phyloP scores from a whole-genome alignment of 2,888 invertebrate species.

The Seira ritae region DNA sequence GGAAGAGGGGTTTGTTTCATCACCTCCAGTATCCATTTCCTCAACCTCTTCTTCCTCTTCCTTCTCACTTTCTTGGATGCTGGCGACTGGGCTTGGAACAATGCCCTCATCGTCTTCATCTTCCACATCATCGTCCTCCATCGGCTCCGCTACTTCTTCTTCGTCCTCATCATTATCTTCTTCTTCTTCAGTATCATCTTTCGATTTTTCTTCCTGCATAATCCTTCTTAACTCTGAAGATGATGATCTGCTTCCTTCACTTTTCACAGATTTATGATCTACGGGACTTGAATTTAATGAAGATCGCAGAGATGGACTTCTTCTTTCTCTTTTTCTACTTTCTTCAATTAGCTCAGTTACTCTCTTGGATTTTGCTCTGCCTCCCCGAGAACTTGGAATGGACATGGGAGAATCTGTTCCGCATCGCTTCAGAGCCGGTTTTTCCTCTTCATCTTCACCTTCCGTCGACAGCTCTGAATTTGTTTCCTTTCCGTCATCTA shows the following conservation, averaged over 20 bases:
- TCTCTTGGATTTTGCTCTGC: conserved; percentile 34
- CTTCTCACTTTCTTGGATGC: conserved; percentile 9
- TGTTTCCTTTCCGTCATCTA: conserved; percentile 33
- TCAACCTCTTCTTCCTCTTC: conserved; percentile 35
- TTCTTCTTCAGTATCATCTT: conserved; percentile 4
- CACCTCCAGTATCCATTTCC: conserved; percentile 31
- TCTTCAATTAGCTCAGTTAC: conserved; percentile 38
- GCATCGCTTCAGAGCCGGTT: background rate
- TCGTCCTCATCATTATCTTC: conserved; percentile 3
- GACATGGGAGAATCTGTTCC: conserved; percentile 45
- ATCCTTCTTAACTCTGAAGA: conserved; percentile 36
- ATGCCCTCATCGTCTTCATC: background rate
- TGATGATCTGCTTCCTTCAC: conserved; percentile 48
- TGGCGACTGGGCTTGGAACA: background rate
- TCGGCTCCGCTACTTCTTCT: conserved; percentile 41
- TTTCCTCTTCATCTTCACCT: conserved; percentile 30
- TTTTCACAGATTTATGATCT: conserved; percentile 22
- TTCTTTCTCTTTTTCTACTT: conserved; percentile 12
- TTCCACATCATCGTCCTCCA: background rate
- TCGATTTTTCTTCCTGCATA: conserved; percentile 7
- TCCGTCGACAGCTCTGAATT: conserved; percentile 26
- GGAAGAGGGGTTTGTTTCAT: conserved; percentile 1
- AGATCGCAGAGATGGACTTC: conserved; percentile 33
- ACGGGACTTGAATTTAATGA: conserved; percentile 36
- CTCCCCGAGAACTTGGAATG: conserved; percentile 45